Percentiles rank a stretch among this genome's conserved stretches.
phyloP scores from a whole-genome alignment of 2,797 vertebrate genomes.

The Spea hammondii region DNA sequence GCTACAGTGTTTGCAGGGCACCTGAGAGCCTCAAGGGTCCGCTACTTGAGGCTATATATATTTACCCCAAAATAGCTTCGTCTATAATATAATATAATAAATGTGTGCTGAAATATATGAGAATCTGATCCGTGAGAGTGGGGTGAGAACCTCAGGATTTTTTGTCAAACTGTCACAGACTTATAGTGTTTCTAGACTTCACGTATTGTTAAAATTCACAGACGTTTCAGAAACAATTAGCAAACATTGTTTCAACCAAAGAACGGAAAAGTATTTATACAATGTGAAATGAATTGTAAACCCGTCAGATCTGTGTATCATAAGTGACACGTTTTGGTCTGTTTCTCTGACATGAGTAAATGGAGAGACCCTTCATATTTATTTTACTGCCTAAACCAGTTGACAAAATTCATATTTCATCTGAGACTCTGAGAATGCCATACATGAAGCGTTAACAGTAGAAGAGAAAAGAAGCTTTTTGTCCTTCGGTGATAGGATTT shows the following conservation, averaged over 20 bases:
- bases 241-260: conserved; percentile 1
- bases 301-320: not conserved
- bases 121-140: too few species aligned
- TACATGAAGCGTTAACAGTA: not conserved
- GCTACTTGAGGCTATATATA: too few species aligned
- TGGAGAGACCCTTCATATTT: conserved; percentile 5
- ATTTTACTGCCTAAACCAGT: not conserved
- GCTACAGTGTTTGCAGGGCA: too few species aligned
- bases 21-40: too few species aligned
- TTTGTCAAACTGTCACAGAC: too few species aligned
- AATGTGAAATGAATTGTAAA: not conserved
- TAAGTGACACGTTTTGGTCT: not conserved
- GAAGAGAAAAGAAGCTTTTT: not conserved
- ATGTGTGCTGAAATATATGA: too few species aligned
- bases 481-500: too few species aligned
- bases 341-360: conserved; percentile 10
- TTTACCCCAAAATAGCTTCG: too few species aligned
- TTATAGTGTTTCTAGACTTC: too few species aligned
- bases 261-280: not conserved
- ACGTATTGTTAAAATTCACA: not conserved
- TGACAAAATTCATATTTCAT: conserved; percentile 14
- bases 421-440: not conserved
- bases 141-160: too few species aligned
- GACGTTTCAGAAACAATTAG: conserved; percentile 6
- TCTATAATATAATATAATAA: too few species aligned